Conservation (phyloP, 2,113 vertebrate genomes). For the Neolamprologus devosi region DNA sequence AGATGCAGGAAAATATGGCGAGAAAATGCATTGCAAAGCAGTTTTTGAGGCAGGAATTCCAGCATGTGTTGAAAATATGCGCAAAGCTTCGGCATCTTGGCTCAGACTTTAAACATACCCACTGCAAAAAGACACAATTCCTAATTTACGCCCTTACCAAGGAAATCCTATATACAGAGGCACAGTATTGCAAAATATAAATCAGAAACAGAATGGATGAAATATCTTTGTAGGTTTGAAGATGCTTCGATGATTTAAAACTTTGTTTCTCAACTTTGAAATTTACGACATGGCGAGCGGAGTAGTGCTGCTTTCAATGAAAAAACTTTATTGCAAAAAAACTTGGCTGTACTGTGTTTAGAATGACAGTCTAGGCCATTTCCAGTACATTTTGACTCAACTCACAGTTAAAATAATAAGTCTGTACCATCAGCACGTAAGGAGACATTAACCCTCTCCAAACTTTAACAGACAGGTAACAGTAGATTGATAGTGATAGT, state of each 20-base stretch:
- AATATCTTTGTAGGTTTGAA: neutral
- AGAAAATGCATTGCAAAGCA: neutral
- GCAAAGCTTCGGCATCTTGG: neutral
- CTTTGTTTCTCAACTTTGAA: neutral
- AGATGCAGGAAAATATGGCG: neutral
- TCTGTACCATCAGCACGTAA: neutral
- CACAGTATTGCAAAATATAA: neutral
- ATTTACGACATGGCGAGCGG: accelerated
- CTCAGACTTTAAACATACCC: neutral
- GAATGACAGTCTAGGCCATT: neutral
- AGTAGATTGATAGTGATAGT: neutral
- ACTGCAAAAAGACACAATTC: neutral
- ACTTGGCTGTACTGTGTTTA: neutral
- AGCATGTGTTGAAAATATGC: neutral
- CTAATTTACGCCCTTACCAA: neutral
- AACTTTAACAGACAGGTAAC: neutral
- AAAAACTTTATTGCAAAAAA: neutral
- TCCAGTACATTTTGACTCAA: neutral
- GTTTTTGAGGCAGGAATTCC: neutral
- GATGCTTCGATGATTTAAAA: neutral
- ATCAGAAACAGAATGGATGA: neutral
- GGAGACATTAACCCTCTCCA: neutral
- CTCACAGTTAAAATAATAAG: neutral
- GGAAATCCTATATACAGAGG: neutral
- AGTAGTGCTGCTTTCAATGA: neutral